Conservation (phyloP, 1,140 invertebrate genomes). For the Drosophila elegans region DNA sequence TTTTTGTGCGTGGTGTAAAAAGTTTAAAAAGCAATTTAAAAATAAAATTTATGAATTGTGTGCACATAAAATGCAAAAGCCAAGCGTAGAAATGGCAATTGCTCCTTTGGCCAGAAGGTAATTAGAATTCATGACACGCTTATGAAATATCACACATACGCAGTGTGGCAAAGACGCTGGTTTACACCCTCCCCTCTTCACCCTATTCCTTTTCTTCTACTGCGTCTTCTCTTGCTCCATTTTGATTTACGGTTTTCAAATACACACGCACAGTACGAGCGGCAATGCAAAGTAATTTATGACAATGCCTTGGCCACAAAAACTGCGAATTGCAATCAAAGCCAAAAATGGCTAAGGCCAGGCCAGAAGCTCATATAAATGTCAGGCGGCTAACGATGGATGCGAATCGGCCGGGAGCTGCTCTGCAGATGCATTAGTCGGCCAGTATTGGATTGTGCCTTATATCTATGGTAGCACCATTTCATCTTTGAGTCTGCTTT, state of each 20-base stretch:
- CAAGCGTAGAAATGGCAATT: conserved; percentile 43
- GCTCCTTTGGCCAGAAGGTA: conserved; percentile 61
- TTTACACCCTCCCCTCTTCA: neutral
- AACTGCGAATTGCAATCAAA: conserved; percentile 78
- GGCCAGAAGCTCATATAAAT: conserved; percentile 77
- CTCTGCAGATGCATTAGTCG: conserved; percentile 66
- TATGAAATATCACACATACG: conserved; percentile 82
- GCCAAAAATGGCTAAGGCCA: conserved; percentile 72
- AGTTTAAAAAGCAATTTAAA: conserved; percentile 68
- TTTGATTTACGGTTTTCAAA: conserved; percentile 80
- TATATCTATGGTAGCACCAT: conserved; percentile 10
- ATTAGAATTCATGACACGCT: conserved; percentile 82
- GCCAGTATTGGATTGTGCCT: conserved; percentile 18
- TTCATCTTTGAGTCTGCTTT: conserved; percentile 1
- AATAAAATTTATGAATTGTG: conserved; percentile 73
- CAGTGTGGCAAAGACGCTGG: conserved; percentile 54
- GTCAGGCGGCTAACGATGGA: conserved; percentile 75
- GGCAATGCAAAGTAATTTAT: conserved; percentile 76
- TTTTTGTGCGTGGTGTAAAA: conserved; percentile 28
- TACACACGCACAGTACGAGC: conserved; percentile 31
- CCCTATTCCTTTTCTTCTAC: neutral
- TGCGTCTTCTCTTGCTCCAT: conserved; percentile 1
- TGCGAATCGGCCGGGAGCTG: conserved; percentile 44
- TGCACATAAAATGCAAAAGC: conserved; percentile 60
- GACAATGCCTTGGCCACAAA: conserved; percentile 77